Evolutionary conservation across 2,797 vertebrate species (phyloP).

Genomic region (Adrianichthys oophorus): DNA sequence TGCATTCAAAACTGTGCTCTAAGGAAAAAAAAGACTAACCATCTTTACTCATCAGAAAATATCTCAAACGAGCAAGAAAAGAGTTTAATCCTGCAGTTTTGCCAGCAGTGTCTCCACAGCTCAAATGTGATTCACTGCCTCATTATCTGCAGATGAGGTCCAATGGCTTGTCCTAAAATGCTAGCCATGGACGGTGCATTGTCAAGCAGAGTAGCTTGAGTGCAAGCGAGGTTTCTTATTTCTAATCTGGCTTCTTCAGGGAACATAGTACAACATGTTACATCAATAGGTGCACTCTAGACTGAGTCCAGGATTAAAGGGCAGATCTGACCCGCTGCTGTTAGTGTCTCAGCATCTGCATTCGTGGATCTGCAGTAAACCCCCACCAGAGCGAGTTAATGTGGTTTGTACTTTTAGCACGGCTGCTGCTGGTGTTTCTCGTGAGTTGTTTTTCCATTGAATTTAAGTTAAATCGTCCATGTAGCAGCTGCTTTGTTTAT

Average conservation of each 20-base stretch:
- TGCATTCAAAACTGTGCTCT: constrained; percentile 2
- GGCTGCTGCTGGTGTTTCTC: neutral
- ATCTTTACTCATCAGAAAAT: neutral
- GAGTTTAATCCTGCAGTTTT: neutral
- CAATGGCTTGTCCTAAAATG: neutral
- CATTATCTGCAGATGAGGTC: neutral
- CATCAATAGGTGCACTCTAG: constrained; percentile 31
- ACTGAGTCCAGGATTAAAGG: constrained; percentile 32
- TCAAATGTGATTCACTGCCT: neutral
- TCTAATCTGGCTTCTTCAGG: constrained; percentile 29
- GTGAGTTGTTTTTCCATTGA: neutral
- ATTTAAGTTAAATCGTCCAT: too few relatives aligned
- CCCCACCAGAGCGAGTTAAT: neutral
- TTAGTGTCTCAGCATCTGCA: constrained; percentile 26
- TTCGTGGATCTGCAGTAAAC: constrained; percentile 15
- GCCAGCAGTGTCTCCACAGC: neutral
- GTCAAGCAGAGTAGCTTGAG: constrained; percentile 1
- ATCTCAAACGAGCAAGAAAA: too few relatives aligned
- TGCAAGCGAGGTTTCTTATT: constrained; percentile 8
- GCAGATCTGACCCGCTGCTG: constrained; percentile 25
- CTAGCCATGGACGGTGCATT: neutral
- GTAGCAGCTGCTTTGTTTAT: too few relatives aligned
- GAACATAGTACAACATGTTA: constrained; percentile 44
- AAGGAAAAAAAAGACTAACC: neutral
- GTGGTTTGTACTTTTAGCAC: neutral